A percentile compares a stretch with the other conserved stretches of the same genome.
These are phyloP conservation scores for Diprion similis DNA, from an alignment of 1,140 invertebrate genomes.

Conservation along the genomic window DNA sequence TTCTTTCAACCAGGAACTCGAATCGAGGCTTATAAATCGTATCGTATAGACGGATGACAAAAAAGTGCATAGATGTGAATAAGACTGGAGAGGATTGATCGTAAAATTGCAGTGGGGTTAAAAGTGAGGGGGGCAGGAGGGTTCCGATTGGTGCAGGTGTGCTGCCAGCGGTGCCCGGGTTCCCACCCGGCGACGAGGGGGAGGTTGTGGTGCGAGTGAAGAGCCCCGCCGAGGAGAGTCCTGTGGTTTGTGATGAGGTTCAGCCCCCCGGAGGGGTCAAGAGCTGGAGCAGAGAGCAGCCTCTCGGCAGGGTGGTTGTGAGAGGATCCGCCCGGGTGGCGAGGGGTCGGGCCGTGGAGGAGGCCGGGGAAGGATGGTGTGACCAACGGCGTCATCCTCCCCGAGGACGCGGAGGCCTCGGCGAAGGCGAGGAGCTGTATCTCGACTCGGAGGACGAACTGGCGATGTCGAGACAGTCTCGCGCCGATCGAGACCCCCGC, in stretches of 20 bases:
- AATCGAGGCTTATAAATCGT: no score
- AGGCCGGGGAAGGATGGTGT: slow-evolving; percentile 49
- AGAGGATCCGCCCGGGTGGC: slow-evolving; percentile 24
- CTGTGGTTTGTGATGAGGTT: slow-evolving; percentile 51
- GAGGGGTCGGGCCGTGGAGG: slow-evolving; percentile 46
- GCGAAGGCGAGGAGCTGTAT: slow-evolving; percentile 52
- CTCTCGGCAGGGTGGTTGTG: slow-evolving; percentile 22
- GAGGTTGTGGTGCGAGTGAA: slow-evolving; percentile 43
- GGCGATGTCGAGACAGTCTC: slow-evolving; percentile 53
- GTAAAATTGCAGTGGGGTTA: no score
- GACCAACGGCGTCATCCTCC: slow-evolving; percentile 54
- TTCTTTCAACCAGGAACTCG: no score
- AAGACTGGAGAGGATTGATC: no score
- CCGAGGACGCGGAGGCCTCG: slow-evolving; percentile 40
- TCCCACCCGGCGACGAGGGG: slow-evolving; percentile 19
- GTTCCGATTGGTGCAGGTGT: no score
- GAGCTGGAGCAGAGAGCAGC: slow-evolving; percentile 36
- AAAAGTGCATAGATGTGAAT: no score
- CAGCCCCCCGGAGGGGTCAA: slow-evolving; percentile 48
- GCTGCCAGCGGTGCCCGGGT: no score
- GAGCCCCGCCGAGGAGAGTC: slow-evolving; percentile 21
- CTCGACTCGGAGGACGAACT: slow-evolving; percentile 56
- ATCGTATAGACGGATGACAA: no score
- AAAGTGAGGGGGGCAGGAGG: no score
- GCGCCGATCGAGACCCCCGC: slow-evolving; percentile 39